Evolutionary conservation across 2,888 invertebrate genomes (phyloP).

Genomic region (Falcaria lacertinaria): DNA sequence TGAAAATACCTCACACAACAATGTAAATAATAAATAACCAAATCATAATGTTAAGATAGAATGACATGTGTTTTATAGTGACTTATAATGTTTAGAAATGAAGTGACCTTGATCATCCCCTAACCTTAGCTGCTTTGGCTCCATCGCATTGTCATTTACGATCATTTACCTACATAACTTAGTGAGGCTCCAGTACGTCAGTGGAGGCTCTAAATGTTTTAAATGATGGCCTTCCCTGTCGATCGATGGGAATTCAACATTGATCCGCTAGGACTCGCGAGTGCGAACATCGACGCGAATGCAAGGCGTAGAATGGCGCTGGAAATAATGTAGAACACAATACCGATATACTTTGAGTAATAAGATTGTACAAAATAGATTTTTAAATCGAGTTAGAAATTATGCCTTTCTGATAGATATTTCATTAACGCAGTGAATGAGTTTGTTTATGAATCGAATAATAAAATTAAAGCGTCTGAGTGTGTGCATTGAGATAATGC

Average conservation of each 20-base stretch:
- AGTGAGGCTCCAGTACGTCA: no score
- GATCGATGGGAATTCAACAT: no score
- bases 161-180: no score
- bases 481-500: conserved; percentile 18
- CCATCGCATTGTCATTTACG: conserved; percentile 48
- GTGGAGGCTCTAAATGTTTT: not conserved
- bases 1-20: conserved; percentile 61
- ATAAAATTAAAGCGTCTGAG: conserved; percentile 25
- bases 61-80: conserved; percentile 57
- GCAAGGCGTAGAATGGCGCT: conserved; percentile 8
- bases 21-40: conserved; percentile 48
- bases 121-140: conserved; percentile 70
- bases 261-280: no score
- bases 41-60: conserved; percentile 44
- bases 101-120: conserved; percentile 76
- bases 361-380: conserved; percentile 61
- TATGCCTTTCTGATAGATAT: conserved; percentile 53
- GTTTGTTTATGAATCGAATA: conserved; percentile 29
- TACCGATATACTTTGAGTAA: conserved; percentile 34
- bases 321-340: conserved; percentile 30
- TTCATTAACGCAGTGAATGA: conserved; percentile 41
- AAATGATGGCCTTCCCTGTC: no score
- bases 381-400: conserved; percentile 52
- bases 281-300: not conserved
- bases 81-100: conserved; percentile 69